Evolutionary conservation across 2,888 invertebrate species (phyloP).

Genomic region (Hyposoter dolosus): DNA sequence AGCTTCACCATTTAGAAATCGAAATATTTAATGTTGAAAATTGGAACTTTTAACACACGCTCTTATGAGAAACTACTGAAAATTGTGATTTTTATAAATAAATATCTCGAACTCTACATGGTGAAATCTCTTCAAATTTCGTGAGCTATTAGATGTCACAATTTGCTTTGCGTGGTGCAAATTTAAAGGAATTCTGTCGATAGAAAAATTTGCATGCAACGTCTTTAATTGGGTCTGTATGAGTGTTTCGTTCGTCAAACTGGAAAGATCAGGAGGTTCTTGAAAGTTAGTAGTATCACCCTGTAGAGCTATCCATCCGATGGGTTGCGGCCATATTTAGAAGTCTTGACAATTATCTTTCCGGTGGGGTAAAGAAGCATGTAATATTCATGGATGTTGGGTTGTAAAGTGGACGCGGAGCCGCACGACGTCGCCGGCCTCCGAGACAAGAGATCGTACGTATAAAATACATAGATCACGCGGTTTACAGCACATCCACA

Average conservation of each 20-base stretch:
- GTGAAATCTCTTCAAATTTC: too few relatives aligned
- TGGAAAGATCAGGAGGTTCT: neutral
- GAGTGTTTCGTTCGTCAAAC: neutral
- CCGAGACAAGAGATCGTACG: slow-evolving; percentile 37
- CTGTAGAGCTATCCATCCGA: slow-evolving; percentile 71
- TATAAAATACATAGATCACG: slow-evolving; percentile 29
- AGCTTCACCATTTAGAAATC: too few relatives aligned
- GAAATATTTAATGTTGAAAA: too few relatives aligned
- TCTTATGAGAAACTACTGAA: too few relatives aligned
- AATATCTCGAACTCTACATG: too few relatives aligned
- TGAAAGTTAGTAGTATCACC: slow-evolving; percentile 76
- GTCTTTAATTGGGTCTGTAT: neutral
- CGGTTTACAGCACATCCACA: slow-evolving; percentile 68
- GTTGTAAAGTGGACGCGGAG: slow-evolving; percentile 78
- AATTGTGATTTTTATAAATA: too few relatives aligned
- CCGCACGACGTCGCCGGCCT: slow-evolving; percentile 45
- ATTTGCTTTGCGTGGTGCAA: too few relatives aligned
- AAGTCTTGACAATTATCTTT: slow-evolving; percentile 84
- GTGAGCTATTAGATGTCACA: too few relatives aligned
- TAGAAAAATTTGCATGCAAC: too few relatives aligned
- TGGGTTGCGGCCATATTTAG: slow-evolving; percentile 79
- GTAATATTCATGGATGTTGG: slow-evolving; percentile 82
- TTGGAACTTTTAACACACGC: too few relatives aligned
- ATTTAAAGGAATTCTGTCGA: too few relatives aligned
- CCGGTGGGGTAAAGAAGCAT: slow-evolving; percentile 84